Conservation (phyloP, 1,140 invertebrate species). For the Megalonaias nervosa region DNA sequence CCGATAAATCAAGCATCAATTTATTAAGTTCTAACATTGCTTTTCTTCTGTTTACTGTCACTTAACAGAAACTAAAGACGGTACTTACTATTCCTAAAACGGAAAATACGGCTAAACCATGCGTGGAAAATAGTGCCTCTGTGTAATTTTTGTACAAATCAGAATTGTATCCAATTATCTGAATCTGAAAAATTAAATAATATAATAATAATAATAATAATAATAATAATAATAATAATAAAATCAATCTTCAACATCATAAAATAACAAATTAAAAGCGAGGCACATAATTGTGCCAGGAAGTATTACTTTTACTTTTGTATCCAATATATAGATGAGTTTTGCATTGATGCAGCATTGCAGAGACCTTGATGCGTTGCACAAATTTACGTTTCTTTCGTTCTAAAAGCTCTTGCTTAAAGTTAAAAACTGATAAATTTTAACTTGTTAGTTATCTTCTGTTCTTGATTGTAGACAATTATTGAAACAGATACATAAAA, state of each 20-base stretch:
- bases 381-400: no score
- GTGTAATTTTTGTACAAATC: slow-evolving; percentile 45
- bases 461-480: no score
- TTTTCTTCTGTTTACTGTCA: no score
- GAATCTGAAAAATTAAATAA: slow-evolving; percentile 42
- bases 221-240: slow-evolving; percentile 4
- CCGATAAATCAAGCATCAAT: no score
- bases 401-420: no score
- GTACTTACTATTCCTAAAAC: slow-evolving; percentile 44
- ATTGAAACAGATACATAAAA: no score
- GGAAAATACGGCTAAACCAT: slow-evolving; percentile 39
- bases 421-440: no score
- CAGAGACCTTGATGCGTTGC: no score
- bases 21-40: no score
- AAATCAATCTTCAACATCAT: not conserved
- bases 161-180: slow-evolving; percentile 48
- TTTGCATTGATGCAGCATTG: no score
- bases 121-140: slow-evolving; percentile 40
- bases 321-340: not conserved
- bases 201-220: not conserved
- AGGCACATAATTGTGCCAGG: not conserved
- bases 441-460: no score
- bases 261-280: not conserved
- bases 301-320: not conserved
- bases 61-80: no score